These are phyloP conservation scores for Limnodromus scolopaceus DNA, from an alignment of 2,797 vertebrate genomes.

Conservation along the genomic window DNA sequence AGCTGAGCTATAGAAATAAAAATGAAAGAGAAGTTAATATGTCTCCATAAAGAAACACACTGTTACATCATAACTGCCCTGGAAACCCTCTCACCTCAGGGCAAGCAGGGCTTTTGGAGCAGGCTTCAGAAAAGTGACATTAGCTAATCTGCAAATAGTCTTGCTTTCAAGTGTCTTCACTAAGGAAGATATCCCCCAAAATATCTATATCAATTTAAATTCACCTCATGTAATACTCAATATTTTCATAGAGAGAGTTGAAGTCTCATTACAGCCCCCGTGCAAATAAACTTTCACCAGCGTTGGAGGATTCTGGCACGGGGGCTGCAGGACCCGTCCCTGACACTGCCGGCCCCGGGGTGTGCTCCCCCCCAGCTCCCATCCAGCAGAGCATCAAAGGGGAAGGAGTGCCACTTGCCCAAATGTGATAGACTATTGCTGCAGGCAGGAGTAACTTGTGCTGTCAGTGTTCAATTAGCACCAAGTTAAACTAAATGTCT, in stretches of 20 bases:
- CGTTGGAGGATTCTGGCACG: neutral
- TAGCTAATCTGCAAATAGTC: neutral
- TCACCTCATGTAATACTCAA: neutral
- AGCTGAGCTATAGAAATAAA: neutral
- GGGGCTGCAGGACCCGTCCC: rapidly evolving
- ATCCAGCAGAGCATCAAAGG: constrained; percentile 15
- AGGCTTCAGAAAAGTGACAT: neutral
- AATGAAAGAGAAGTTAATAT: neutral
- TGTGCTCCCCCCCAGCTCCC: neutral
- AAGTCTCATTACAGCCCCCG: neutral
- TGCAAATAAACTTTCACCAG: neutral
- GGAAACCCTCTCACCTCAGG: neutral
- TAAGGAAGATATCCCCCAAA: neutral
- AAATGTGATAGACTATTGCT: constrained; percentile 71
- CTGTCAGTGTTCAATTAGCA: constrained; percentile 76
- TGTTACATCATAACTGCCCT: neutral
- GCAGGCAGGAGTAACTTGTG: constrained; percentile 72
- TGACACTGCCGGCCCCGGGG: neutral
- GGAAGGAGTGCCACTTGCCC: constrained; percentile 45
- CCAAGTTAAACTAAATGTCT: constrained; percentile 75
- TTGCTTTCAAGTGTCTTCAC: neutral
- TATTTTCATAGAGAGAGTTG: neutral
- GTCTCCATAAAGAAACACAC: neutral
- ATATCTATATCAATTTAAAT: neutral
- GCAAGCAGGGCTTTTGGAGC: neutral